A percentile compares a stretch with the other conserved stretches of the same genome.
Evolutionary conservation across 2,797 vertebrate genomes (phyloP).

Genomic region (Cryptoblepharus egeriae): DNA sequence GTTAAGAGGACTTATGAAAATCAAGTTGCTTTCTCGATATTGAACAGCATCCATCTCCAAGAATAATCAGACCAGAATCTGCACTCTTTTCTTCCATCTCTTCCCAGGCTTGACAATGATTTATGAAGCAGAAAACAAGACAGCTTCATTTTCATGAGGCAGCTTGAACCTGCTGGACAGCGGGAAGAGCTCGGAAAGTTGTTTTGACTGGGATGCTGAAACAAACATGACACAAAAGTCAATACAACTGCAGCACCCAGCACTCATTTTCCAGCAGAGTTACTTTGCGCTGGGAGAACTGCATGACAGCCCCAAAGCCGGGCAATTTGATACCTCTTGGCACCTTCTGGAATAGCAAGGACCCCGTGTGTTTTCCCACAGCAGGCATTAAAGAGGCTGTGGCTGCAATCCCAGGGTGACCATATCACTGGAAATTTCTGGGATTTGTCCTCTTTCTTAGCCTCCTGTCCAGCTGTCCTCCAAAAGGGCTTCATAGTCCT

Average conservation of each 20-base stretch:
- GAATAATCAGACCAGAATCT: conserved; percentile 82
- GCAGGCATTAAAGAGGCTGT: conserved; percentile 57
- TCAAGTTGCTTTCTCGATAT: conserved; percentile 75
- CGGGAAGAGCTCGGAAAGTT: conserved; percentile 78
- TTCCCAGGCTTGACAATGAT: conserved; percentile 80
- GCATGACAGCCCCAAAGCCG: conserved; percentile 73
- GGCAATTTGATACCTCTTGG: conserved; percentile 69
- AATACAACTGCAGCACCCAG: conserved; percentile 77
- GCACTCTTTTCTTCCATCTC: conserved; percentile 80
- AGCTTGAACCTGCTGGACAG: conserved; percentile 79
- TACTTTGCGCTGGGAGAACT: conserved; percentile 63
- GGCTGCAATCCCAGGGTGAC: too few relatives aligned
- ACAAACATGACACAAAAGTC: conserved; percentile 85
- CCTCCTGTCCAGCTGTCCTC: too few relatives aligned
- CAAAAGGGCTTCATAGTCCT: too few relatives aligned
- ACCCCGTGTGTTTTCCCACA: conserved; percentile 51
- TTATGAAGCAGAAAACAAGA: conserved; percentile 84
- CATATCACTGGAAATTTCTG: too few relatives aligned
- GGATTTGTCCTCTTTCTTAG: too few relatives aligned
- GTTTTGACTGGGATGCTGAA: conserved; percentile 82
- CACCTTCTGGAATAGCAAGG: conserved; percentile 73
- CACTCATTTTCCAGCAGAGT: conserved; percentile 72
- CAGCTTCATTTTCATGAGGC: conserved; percentile 85
- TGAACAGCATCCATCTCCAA: conserved; percentile 80
- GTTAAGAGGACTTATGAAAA: conserved; percentile 74